Base-by-base conservation (phyloP, 2,888 invertebrate genomes). In the Octodonta nipae region DNA sequence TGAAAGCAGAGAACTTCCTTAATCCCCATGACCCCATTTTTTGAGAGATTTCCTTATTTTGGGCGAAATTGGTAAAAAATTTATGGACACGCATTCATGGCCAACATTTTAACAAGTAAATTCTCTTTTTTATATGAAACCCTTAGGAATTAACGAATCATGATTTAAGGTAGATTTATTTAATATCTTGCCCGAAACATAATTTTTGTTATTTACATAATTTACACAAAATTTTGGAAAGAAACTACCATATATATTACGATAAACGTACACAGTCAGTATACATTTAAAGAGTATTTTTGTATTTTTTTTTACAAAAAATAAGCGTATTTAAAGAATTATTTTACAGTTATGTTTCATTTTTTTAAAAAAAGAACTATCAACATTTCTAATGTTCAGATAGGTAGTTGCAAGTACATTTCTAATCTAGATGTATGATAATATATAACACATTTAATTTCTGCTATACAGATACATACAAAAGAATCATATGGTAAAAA, bases 151-250 rank as follows among this genome's bases (percentile, higher is more conserved):
- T n/a, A n/a, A n/a, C n/a, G n/a, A n/a, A n/a, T n/a, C n/a, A n/a
- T n/a, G n/a, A 32, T 38, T 47, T 42, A 40, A 36, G 39, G 42
- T 42, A 37, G 35, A 35, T 44, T 47, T 50, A 50, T 48, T 50
- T 45, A 47, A 47, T 46, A 47, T 41, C 43, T 48, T 44, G 50
- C 48, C 50, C 50, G 47, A 49, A 50, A 47, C 45, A 47, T 45
- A 49, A 49, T 47, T 50, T 49, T 50, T 42, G 46, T 44, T 50
- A 49, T 50, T 34, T 50, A 50, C 49, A 50, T 41, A 45, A 47
- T 47, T 49, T n/a, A 47, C 45, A 47, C 24, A 42, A 31, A 30
- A 43, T 45, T 39, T 41, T 34, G 35, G 38, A 33, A 32, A 35
- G 37, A 37, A 34, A 34, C 39, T 38, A 33, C 38, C 40, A 43